Base-by-base conservation (phyloP, 2,888 invertebrate species). In the Hipparchia semele region DNA sequence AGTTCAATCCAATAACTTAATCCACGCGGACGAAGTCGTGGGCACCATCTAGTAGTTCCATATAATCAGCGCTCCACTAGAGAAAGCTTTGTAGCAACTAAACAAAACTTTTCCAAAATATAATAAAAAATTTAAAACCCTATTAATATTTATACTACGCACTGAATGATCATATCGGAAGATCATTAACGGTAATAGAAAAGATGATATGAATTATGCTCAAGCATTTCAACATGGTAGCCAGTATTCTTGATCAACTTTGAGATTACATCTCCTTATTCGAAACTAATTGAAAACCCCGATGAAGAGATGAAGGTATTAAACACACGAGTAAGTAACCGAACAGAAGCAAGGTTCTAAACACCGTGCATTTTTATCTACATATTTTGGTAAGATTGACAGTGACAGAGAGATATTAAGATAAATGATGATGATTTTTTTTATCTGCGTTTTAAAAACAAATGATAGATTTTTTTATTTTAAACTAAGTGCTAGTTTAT, bases 261-360 rank as follows among this genome's bases (percentile, higher is more conserved):
- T 39, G 51, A 72, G 70, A 70, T 71, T 74, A 67, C 61, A 72
- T 67, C 69, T 62, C 59, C 69, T 45, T 69, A 69, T 72, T 67
- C 56, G 53, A 75, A 72, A 70, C 68, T 75, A 68, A 75, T 70
- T 73, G 67, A 72, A 72, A 70, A 72, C 68, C 68, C 49, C 53
- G 54, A 72, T 70, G 68, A 69, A 54, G 66, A 70, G 70, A 72
- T 72, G 65, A 68, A 75, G 59, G 66, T 72, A 68, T 73, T 68
- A 71, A 72, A 39, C 39, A 39, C 1, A 39, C 2, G 39, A 39
- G 5, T 39, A 39, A 39, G 2, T 39, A 39, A 5, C 39, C 39
- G 39, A 39, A 39, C 5, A 39, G 39, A 39, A 39, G 39, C 39
- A 39, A 39, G 39, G 39, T 39, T 5, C 39, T 39, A 39, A 39